Evolutionary conservation across 2,888 invertebrate species (phyloP).

Genomic region (Nysson spinosus): DNA sequence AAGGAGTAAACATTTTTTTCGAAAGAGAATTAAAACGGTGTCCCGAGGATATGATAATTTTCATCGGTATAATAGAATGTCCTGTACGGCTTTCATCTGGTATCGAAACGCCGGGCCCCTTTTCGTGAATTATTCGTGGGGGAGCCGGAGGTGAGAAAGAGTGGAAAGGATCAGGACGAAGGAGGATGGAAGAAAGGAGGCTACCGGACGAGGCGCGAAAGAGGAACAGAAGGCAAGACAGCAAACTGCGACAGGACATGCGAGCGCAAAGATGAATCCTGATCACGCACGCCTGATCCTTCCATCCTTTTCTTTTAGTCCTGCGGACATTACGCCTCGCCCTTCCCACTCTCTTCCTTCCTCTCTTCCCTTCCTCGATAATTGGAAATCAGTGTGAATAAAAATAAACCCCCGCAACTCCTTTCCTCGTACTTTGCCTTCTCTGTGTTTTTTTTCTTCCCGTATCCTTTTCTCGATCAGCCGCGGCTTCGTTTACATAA

Average conservation of each 20-base stretch:
- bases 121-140: constrained; percentile 52
- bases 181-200: constrained; percentile 44
- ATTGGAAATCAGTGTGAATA: constrained; percentile 65
- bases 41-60: too few species aligned
- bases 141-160: constrained; percentile 34
- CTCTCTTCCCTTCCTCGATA: constrained; percentile 53
- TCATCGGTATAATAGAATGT: too few species aligned
- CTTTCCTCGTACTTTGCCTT: not conserved
- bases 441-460: constrained; percentile 1
- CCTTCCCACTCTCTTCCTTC: constrained; percentile 45
- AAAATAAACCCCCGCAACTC: constrained; percentile 51
- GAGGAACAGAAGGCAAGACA: constrained; percentile 58
- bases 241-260: constrained; percentile 75
- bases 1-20: too few species aligned
- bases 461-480: constrained; percentile 22
- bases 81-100: too few species aligned
- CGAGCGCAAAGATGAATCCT: constrained; percentile 71
- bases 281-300: constrained; percentile 72
- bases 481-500: constrained; percentile 51
- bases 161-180: constrained; percentile 27
- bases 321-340: constrained; percentile 20
- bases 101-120: constrained; percentile 13
- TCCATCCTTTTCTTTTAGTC: constrained; percentile 26
- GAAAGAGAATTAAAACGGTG: too few species aligned
- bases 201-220: constrained; percentile 68